These are phyloP conservation scores for Laticauda laticaudata DNA, from an alignment of 2,113 vertebrate genomes.

Conservation along the genomic window DNA sequence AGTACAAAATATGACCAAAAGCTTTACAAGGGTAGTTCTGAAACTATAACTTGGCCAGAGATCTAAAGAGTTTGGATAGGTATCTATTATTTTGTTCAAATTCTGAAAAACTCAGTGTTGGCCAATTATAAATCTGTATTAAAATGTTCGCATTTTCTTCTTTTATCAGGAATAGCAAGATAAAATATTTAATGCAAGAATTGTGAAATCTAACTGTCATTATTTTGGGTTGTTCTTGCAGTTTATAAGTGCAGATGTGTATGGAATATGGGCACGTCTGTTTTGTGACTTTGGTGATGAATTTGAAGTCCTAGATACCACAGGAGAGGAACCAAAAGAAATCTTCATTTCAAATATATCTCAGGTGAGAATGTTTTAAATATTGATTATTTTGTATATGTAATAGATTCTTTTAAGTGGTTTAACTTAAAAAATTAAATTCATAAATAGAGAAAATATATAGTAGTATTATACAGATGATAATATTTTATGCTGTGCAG, in stretches of 20 bases:
- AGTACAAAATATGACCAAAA: background rate
- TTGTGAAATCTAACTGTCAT: background rate
- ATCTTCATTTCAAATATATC: conserved; percentile 95
- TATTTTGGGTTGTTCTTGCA: conserved; percentile 57
- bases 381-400: background rate
- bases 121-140: background rate
- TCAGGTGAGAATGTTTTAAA: conserved; percentile 73
- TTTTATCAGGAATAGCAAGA: background rate
- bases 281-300: conserved; percentile 97
- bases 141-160: background rate
- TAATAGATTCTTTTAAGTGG: background rate
- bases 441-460: background rate
- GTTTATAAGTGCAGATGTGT: conserved; percentile 90
- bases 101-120: background rate
- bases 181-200: background rate
- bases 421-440: background rate
- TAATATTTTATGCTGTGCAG: background rate
- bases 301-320: conserved; percentile 94
- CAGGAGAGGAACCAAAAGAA: conserved; percentile 95
- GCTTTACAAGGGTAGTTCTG: background rate
- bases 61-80: background rate
- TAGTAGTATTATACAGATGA: background rate
- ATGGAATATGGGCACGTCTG: conserved; percentile 88
- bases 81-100: background rate
- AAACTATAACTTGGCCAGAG: background rate